Percentiles rank a stretch among this genome's conserved stretches.
Evolutionary conservation across 2,888 invertebrate species (phyloP).

Genomic region (Agonopterix arenella): DNA sequence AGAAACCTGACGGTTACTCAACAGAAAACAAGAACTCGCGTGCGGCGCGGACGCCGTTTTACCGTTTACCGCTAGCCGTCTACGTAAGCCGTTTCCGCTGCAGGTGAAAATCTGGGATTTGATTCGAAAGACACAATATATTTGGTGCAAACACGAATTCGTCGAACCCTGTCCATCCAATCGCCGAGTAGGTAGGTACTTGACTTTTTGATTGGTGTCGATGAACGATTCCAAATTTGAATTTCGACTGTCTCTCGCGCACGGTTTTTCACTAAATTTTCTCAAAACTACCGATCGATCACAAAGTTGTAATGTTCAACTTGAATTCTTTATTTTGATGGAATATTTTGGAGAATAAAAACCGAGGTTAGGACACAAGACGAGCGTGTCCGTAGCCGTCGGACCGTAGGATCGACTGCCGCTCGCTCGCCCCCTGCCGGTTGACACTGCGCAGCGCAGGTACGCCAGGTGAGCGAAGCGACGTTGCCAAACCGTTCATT

Average conservation of each 20-base stretch:
- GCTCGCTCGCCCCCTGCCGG: conserved; percentile 44
- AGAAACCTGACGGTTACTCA: conserved; percentile 68
- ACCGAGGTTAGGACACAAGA: conserved; percentile 26
- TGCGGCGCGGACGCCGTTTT: conserved; percentile 66
- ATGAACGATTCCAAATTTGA: conserved; percentile 16
- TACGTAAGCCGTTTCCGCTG: conserved; percentile 72
- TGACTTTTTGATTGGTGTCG: conserved; percentile 22
- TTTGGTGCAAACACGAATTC: conserved; percentile 42
- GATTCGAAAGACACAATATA: conserved; percentile 48
- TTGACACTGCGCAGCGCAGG: conserved; percentile 39
- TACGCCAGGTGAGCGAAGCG: conserved; percentile 73
- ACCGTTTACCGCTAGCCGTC: conserved; percentile 67
- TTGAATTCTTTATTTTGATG: conserved; percentile 24
- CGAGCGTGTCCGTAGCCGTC: conserved; percentile 57
- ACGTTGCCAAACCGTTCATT: conserved; percentile 73
- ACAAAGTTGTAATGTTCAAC: background rate
- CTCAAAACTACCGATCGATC: background rate
- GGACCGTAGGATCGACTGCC: conserved; percentile 61
- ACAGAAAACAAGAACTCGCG: conserved; percentile 57
- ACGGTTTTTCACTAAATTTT: conserved; percentile 30
- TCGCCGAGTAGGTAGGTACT: conserved; percentile 6
- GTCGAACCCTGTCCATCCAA: conserved; percentile 31
- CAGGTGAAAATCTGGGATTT: conserved; percentile 70
- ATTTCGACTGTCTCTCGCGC: conserved; percentile 26
- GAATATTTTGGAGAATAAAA: conserved; percentile 35